These are phyloP conservation scores for Odontocerum albicorne DNA, from an alignment of 2,888 invertebrate species.

Conservation along the genomic window DNA sequence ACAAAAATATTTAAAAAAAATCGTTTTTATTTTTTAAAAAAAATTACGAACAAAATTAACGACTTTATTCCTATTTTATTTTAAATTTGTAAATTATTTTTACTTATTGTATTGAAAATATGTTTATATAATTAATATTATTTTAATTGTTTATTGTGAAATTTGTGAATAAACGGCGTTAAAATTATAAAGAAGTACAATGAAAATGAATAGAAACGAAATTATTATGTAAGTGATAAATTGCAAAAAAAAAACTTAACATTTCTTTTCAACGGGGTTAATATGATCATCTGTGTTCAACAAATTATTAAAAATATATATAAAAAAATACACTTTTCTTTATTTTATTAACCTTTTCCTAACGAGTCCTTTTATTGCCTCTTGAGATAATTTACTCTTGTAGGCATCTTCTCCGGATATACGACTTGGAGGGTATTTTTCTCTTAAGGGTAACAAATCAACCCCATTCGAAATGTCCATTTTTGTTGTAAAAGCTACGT, in stretches of 20 bases:
- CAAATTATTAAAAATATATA: slow-evolving; percentile 18
- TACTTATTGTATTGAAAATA: neutral
- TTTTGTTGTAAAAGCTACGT: too few relatives aligned
- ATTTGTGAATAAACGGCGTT: neutral
- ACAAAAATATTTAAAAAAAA: too few relatives aligned
- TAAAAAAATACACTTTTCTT: too few relatives aligned
- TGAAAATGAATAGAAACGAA: slow-evolving; percentile 16
- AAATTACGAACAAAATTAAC: too few relatives aligned
- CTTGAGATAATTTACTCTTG: neutral
- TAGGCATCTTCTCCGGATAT: neutral
- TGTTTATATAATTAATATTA: neutral
- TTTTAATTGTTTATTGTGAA: neutral
- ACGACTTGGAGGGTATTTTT: too few relatives aligned
- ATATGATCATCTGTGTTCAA: slow-evolving; percentile 24
- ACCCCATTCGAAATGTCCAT: too few relatives aligned
- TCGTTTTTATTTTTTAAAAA: too few relatives aligned
- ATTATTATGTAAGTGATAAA: slow-evolving; percentile 13
- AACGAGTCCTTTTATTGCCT: neutral
- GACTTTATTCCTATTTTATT: too few relatives aligned
- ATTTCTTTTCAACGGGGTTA: slow-evolving; percentile 10
- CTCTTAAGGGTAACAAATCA: too few relatives aligned
- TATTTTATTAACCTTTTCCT: too few relatives aligned
- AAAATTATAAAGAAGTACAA: slow-evolving; percentile 8
- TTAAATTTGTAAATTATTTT: neutral
- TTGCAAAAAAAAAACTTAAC: slow-evolving; percentile 4